Base-by-base conservation (phyloP, 2,797 vertebrate species). In the Periophthalmus magnuspinnatus region DNA sequence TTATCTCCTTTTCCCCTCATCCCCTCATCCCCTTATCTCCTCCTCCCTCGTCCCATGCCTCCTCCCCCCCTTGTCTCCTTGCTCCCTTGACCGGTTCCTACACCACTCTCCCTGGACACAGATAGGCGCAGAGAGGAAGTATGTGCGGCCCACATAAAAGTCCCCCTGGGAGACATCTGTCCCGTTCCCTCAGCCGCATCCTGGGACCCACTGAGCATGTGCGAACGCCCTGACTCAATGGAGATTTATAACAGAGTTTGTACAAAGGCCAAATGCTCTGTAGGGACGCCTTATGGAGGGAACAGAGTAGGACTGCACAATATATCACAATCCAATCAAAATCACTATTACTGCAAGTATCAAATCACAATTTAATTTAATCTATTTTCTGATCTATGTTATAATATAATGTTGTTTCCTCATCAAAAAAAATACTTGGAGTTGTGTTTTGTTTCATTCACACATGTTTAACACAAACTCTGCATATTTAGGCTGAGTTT, bases 151-250 rank as follows among this genome's bases (percentile, higher is more conserved):
- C 85, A 88, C 92, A 91, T 90, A 92, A 93, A 93, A 81, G 82
- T 79, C 69, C 92, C 86, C 79, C 60, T 52, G 91, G 90, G 91
- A 91, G 86, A 79, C 83, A 93, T 93, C 87, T 45, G 80, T 16
- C 41, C 41, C 45, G 41, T 45, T 93, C 77, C 83, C 78, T 79
- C 16, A 28, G 62, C 33, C 74, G 80, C 82, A 69, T 82, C 84
- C 71, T 8, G 68, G 82, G 70, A 73, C 64, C 72, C 1, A 41
- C 76, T 82, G 84, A 89, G 88, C 87, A 90, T 87, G 88, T 41
- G 38, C 38, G 4, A 71, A 28, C 75, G 63, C 56, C 78, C 70
- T 54, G 57, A 74, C 79, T 79, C 81, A 4, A 88, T 82, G 77
- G 80, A 92, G 81, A 90, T 87, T 82, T 87, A 86, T 90, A 86